Percentiles rank a stretch among this genome's conserved stretches.
Evolutionary conservation across 2,113 vertebrate species (phyloP).

Genomic region (Ceratotherium simum): DNA sequence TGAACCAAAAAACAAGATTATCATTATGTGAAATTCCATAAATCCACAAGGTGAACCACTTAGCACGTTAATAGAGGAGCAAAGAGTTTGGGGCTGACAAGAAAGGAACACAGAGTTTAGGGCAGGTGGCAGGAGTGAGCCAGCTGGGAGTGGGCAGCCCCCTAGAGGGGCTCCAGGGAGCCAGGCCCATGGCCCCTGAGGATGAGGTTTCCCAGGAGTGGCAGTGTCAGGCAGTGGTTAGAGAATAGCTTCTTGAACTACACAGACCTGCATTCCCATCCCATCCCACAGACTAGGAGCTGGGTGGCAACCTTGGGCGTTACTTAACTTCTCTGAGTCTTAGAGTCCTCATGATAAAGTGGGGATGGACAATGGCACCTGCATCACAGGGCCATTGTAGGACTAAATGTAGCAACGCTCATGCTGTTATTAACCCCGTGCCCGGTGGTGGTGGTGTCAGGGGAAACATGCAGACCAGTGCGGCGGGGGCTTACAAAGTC

Average conservation of each 20-base stretch:
- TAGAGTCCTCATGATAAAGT: neutral
- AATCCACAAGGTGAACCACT: neutral
- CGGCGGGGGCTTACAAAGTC: neutral
- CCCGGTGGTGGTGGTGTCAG: neutral
- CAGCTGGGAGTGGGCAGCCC: neutral
- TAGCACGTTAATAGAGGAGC: neutral
- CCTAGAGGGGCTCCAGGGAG: neutral
- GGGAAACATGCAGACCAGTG: neutral
- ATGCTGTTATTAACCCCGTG: neutral
- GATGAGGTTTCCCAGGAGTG: neutral
- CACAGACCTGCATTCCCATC: neutral
- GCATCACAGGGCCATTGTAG: neutral
- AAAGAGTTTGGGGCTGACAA: neutral
- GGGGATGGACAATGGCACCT: neutral
- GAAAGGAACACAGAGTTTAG: neutral
- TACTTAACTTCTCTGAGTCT: neutral
- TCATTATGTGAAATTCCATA: constrained; percentile 3
- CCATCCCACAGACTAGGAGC: neutral
- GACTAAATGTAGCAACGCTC: neutral
- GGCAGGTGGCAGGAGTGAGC: neutral
- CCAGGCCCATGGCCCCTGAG: neutral
- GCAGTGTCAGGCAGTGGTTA: neutral
- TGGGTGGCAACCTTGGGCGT: neutral
- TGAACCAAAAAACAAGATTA: neutral
- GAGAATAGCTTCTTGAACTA: neutral